Percentiles rank a stretch among this genome's conserved stretches.
Conservation (phyloP, 1,140 invertebrate genomes). For the Bombus pyrosoma region DNA sequence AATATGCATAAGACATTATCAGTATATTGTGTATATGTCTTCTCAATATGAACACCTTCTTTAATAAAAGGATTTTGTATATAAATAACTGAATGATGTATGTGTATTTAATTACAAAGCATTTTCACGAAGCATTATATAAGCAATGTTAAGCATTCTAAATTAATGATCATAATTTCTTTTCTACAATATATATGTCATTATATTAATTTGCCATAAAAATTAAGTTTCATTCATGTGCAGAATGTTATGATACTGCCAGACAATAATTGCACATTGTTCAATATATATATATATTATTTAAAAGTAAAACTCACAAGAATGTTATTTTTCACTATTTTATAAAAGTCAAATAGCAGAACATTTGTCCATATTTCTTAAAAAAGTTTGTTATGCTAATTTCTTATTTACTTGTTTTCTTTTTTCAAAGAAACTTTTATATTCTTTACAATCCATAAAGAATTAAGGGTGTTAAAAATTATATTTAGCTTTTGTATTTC, state of each 20-base stretch:
- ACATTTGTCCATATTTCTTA: not conserved
- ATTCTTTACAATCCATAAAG: conserved; percentile 1
- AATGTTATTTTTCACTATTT: not conserved
- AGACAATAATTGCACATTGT: conserved; percentile 60
- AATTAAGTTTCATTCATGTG: conserved; percentile 29
- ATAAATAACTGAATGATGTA: conserved; percentile 27
- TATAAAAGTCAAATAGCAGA: not conserved
- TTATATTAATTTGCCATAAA: conserved; percentile 12
- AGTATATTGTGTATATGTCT: conserved; percentile 36
- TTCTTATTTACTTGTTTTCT: not conserved
- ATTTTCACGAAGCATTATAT: conserved; percentile 29
- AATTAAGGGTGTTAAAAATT: conserved; percentile 6
- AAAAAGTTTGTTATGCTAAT: not conserved
- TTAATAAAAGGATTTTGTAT: conserved; percentile 29
- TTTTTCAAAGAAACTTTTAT: not conserved
- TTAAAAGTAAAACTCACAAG: conserved; percentile 8
- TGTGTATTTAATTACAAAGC: conserved; percentile 34
- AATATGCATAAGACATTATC: conserved; percentile 32
- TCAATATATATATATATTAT: conserved; percentile 30
- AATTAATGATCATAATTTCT: not conserved
- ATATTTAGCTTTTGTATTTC: conserved; percentile 33
- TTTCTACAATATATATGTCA: conserved; percentile 17
- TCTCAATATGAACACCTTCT: conserved; percentile 23
- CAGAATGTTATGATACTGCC: conserved; percentile 58
- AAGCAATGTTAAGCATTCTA: conserved; percentile 16